A percentile compares a stretch with the other conserved stretches of the same genome.
These are phyloP conservation scores for Unio pictorum DNA, from an alignment of 2,888 invertebrate species.

Conservation along the genomic window DNA sequence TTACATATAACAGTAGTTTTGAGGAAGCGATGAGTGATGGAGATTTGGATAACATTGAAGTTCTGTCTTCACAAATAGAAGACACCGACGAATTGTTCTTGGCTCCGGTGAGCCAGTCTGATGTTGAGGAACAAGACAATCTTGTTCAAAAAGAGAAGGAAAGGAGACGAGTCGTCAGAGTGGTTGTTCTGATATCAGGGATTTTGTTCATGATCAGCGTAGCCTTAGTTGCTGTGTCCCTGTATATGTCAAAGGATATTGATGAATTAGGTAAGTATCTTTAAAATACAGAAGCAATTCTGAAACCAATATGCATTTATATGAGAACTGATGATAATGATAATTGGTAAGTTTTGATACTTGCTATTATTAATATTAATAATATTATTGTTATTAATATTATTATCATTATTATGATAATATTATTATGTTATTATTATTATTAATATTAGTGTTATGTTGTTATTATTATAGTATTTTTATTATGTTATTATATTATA, in stretches of 20 bases:
- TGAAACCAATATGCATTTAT: too few relatives aligned
- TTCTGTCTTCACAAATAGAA: conserved; percentile 33
- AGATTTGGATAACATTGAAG: conserved; percentile 35
- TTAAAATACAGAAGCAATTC: too few relatives aligned
- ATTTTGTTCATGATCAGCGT: conserved; percentile 90
- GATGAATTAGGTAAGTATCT: conserved; percentile 89
- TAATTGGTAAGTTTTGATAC: too few relatives aligned
- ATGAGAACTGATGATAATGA: too few relatives aligned
- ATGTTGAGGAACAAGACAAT: conserved; percentile 19
- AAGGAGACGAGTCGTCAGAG: conserved; percentile 74
- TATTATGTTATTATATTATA: too few relatives aligned
- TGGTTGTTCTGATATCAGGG: conserved; percentile 92
- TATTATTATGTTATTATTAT: too few relatives aligned
- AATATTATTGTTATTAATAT: too few relatives aligned
- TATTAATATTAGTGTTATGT: too few relatives aligned
- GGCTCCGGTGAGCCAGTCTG: conserved; percentile 23
- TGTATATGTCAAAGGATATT: conserved; percentile 94
- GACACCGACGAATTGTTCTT: conserved; percentile 33
- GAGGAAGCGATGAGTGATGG: conserved; percentile 29
- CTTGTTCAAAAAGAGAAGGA: conserved; percentile 31
- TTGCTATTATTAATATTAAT: too few relatives aligned
- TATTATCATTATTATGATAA: too few relatives aligned
- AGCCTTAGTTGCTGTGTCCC: conserved; percentile 89
- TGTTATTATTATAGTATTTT: too few relatives aligned
- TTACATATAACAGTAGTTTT: conserved; percentile 30